These are phyloP conservation scores for Bathynomus jamesi DNA, from an alignment of 1,140 invertebrate species.

Conservation along the genomic window DNA sequence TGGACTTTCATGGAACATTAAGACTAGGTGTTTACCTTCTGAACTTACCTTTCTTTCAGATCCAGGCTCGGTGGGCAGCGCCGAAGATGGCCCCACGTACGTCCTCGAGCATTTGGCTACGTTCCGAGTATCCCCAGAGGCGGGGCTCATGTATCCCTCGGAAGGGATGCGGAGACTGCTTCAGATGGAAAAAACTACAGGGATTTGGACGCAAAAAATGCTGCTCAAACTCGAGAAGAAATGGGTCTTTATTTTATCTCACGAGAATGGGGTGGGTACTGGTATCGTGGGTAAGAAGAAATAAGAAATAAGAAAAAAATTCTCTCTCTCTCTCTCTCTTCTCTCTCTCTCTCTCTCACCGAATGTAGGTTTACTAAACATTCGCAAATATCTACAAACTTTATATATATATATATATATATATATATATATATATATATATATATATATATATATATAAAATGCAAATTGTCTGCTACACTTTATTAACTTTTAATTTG, in stretches of 20 bases:
- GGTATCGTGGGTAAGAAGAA: too few species aligned
- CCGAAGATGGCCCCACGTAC: constrained; percentile 64
- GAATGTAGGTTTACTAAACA: too few species aligned
- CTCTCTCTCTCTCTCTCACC: too few species aligned
- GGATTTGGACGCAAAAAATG: constrained; percentile 99
- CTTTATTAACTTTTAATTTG: too few species aligned
- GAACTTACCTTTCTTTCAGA: constrained; percentile 23
- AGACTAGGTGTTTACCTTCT: too few species aligned
- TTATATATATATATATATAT: too few species aligned
- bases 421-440: background rate
- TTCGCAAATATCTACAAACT: too few species aligned
- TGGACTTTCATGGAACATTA: background rate
- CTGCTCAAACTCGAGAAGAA: constrained; percentile 74
- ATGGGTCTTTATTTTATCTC: constrained; percentile 90
- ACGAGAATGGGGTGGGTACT: constrained; percentile 87
- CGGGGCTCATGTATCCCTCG: constrained; percentile 73
- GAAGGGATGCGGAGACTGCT: constrained; percentile 93
- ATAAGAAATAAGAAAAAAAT: too few species aligned
- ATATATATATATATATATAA: background rate
- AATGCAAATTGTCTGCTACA: too few species aligned
- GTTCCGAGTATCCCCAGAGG: constrained; percentile 84
- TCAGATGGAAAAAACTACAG: constrained; percentile 93
- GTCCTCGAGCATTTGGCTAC: constrained; percentile 95
- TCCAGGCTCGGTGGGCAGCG: constrained; percentile 33
- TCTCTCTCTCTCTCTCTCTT: too few species aligned